A percentile compares a stretch with the other conserved stretches of the same genome.
These are phyloP conservation scores for Trididemnum miniatum DNA, from an alignment of 23 tunicate species.

Conservation along the genomic window DNA sequence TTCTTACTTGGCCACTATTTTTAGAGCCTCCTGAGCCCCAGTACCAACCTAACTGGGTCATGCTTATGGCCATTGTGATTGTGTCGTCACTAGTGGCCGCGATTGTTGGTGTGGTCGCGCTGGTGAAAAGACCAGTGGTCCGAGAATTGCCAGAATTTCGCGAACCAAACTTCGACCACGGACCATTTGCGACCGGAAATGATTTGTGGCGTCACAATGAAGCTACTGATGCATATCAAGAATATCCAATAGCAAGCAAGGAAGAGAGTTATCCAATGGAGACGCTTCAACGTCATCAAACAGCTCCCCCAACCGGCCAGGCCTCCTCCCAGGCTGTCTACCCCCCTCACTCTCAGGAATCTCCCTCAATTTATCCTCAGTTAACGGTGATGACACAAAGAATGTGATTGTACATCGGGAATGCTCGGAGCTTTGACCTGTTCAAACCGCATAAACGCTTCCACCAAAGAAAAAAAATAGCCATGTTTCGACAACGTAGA, in stretches of 20 bases:
- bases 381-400: slow-evolving; percentile 58
- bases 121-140: slow-evolving; percentile 35
- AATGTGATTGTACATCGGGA: too few species aligned
- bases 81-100: slow-evolving; percentile 66
- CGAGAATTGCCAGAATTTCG: slow-evolving; percentile 67
- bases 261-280: slow-evolving; percentile 64
- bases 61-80: slow-evolving; percentile 50
- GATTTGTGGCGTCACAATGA: slow-evolving; percentile 8
- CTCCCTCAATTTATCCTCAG: slow-evolving; percentile 10
- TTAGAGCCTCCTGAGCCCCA: background rate
- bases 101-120: slow-evolving; percentile 57
- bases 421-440: too few species aligned
- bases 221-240: slow-evolving; percentile 39
- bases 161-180: slow-evolving; percentile 34
- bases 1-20: too few species aligned
- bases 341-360: background rate
- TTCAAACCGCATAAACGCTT: too few species aligned
- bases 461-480: too few species aligned
- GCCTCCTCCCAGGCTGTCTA: background rate
- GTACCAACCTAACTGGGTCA: slow-evolving; percentile 72
- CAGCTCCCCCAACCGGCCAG: background rate
- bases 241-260: slow-evolving; percentile 64
- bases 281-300: background rate
- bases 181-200: background rate
- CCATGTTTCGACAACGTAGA: too few species aligned